Base-by-base conservation (phyloP, 2,888 invertebrate genomes). In the Venustoraphidia nigricollis region DNA sequence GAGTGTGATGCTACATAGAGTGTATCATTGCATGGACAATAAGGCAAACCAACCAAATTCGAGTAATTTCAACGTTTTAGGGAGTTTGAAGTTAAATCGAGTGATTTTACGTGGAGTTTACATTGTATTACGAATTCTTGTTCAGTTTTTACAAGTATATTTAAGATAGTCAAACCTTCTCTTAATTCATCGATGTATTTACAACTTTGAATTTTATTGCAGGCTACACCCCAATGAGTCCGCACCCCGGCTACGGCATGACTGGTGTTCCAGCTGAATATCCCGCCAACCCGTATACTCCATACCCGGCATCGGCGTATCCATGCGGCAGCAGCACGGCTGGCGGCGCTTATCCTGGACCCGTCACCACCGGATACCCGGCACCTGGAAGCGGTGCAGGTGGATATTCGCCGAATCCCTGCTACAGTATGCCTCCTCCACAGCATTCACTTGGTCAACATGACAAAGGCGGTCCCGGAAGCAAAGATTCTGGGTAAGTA, bases 351-450 rank as follows among this genome's bases (percentile, higher is more conserved):
- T 71, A 71, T 58, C 71, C 68, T 52, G 73, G 68, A 50, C 68
- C 70, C 50, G 75, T 68, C 52, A 75, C 72, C 54, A 73, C 67
- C 54, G 72, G 68, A 53, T 81, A 81, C 66, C 80, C 76, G 1
- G 75, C 74, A 37, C 81, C 81, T 58, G 81, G 82, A 45, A 80
- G 65, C 36, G 62, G 61, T 13, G 71, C 64, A 62, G 72, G 73
- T 52, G 76, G 75, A 51, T 84, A 84, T 66, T 80, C 82, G 46
- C 83, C 84, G 46, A 68, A 72, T 56, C 79, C 82, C 44, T 89
- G 88, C 62, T 89, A 89, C 69, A 86, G 86, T 61, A 89, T 90
- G 88, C 88, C 89, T 51, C 85, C 85, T 50, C 88, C 88, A 37
- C 85, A 85, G 62, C 83, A 84, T 55, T 71, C 71, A 57, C 62